A percentile compares a stretch with the other conserved stretches of the same genome.
Conservation (phyloP, 2,888 invertebrate species). For the Sisyra terminalis region DNA sequence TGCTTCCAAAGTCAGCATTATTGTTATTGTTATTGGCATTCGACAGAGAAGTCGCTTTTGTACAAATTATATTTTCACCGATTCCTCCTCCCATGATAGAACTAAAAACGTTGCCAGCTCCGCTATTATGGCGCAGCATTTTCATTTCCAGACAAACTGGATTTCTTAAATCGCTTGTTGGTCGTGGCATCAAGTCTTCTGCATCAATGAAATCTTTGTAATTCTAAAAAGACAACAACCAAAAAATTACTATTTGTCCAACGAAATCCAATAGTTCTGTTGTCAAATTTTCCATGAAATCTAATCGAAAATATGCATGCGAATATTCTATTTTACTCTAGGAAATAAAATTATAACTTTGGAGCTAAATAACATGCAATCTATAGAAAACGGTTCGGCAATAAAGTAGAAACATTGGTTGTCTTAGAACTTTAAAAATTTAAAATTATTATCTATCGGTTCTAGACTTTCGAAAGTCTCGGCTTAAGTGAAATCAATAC, state of each 20-base stretch:
- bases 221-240: slow-evolving; percentile 24
- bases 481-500: too few relatives aligned
- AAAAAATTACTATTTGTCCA: not conserved
- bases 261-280: not conserved
- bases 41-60: slow-evolving; percentile 16
- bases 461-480: too few relatives aligned
- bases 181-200: slow-evolving; percentile 72
- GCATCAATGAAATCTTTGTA: slow-evolving; percentile 85
- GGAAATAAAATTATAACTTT: too few relatives aligned
- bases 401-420: too few relatives aligned
- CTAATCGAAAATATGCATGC: not conserved
- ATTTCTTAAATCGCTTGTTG: slow-evolving; percentile 69
- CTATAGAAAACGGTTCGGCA: too few relatives aligned
- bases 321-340: too few relatives aligned
- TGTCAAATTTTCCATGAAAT: not conserved
- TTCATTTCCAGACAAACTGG: slow-evolving; percentile 71
- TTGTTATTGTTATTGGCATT: slow-evolving; percentile 20
- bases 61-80: slow-evolving; percentile 8
- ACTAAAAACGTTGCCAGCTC: slow-evolving; percentile 15
- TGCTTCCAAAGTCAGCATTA: slow-evolving; percentile 35
- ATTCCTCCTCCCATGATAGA: slow-evolving; percentile 11
- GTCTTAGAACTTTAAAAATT: too few relatives aligned
- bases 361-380: too few relatives aligned
- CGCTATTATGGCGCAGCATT: slow-evolving; percentile 25
- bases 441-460: too few relatives aligned